Percentiles rank a stretch among this genome's conserved stretches.
Conservation (phyloP, 2,888 invertebrate genomes). For the Parthenolecanium corni region DNA sequence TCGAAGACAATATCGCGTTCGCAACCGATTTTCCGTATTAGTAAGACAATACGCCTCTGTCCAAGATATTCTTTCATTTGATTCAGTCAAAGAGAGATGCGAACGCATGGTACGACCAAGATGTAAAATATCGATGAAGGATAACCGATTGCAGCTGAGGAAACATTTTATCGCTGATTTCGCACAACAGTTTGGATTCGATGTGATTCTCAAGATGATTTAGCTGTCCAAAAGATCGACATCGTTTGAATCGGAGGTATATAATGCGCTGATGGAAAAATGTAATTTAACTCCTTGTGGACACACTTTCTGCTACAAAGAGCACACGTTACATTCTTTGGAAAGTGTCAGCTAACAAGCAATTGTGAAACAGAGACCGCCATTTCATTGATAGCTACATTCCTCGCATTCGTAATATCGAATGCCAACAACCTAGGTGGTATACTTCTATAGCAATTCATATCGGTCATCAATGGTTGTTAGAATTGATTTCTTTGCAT, state of each 20-base stretch:
- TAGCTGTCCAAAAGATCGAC: neutral
- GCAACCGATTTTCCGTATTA: too few relatives aligned
- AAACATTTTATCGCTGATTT: conserved; percentile 5
- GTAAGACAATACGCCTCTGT: too few relatives aligned
- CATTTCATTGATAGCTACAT: neutral
- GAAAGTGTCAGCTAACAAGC: neutral
- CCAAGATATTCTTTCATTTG: conserved; percentile 5
- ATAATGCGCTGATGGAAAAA: conserved; percentile 7
- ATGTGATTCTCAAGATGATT: neutral
- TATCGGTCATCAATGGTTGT: too few relatives aligned
- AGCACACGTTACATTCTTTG: neutral
- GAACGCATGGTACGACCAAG: too few relatives aligned
- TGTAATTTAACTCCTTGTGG: too few relatives aligned
- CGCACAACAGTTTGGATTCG: neutral
- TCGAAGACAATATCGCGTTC: too few relatives aligned
- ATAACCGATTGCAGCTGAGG: neutral
- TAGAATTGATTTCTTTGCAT: too few relatives aligned
- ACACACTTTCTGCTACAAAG: conserved; percentile 1
- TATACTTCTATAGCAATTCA: neutral
- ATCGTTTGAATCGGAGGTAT: neutral
- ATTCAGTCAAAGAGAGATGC: neutral
- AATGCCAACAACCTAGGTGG: neutral
- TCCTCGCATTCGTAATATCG: conserved; percentile 4
- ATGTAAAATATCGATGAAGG: too few relatives aligned
- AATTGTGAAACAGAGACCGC: neutral